These are phyloP conservation scores for Panzeria rudis DNA, from an alignment of 2,888 invertebrate genomes.

Conservation along the genomic window DNA sequence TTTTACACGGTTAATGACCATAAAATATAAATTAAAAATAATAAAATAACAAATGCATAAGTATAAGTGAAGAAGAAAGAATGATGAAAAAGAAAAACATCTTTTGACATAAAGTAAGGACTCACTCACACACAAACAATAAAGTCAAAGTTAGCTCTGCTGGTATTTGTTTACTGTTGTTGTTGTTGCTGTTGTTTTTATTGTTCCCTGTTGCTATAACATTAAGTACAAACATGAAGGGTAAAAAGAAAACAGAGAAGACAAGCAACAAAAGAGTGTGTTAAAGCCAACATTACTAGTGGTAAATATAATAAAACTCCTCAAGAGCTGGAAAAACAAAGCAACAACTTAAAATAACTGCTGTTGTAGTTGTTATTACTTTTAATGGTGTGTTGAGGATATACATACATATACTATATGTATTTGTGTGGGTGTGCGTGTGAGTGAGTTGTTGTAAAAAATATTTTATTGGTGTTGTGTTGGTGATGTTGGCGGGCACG, in stretches of 20 bases:
- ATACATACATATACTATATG: neutral
- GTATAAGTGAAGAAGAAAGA: neutral
- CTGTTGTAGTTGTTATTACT: slow-evolving; percentile 24
- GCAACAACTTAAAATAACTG: slow-evolving; percentile 32
- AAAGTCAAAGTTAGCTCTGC: slow-evolving; percentile 30
- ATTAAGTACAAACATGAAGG: neutral
- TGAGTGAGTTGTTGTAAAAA: slow-evolving; percentile 10
- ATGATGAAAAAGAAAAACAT: neutral
- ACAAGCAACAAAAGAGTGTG: slow-evolving; percentile 35
- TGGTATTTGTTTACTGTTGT: slow-evolving; percentile 10
- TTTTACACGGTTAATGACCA: slow-evolving; percentile 43
- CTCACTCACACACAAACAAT: neutral
- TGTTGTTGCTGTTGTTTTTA: neutral
- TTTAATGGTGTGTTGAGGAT: slow-evolving; percentile 5
- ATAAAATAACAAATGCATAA: slow-evolving; percentile 9
- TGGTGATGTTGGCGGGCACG: slow-evolving; percentile 16
- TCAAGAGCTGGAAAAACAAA: slow-evolving; percentile 40
- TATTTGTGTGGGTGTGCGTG: neutral
- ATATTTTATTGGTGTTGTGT: slow-evolving; percentile 15
- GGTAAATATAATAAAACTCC: slow-evolving; percentile 54
- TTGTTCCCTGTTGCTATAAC: slow-evolving; percentile 10
- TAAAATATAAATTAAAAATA: slow-evolving; percentile 50
- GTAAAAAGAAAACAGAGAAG: neutral
- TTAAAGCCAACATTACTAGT: slow-evolving; percentile 56
- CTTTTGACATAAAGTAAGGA: neutral